phyloP scores from a whole-genome alignment of 2,797 vertebrate species.

The Megalops cyprinoides region DNA sequence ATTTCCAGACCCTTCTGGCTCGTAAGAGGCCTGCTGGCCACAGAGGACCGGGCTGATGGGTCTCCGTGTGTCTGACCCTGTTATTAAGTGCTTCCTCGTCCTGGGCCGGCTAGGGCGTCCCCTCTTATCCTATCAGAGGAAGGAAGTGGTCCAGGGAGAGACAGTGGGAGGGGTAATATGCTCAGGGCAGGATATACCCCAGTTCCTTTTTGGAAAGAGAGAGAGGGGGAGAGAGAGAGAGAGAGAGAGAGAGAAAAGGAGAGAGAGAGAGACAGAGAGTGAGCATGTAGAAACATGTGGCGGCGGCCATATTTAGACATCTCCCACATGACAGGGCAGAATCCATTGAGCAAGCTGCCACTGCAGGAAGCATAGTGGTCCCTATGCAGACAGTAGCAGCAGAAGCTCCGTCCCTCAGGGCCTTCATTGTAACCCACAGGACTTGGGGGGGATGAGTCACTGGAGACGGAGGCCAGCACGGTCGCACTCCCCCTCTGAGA shows the following conservation, averaged over 20 bases:
- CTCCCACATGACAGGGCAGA: background rate
- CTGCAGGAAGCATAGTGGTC: background rate
- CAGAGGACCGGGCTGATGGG: background rate
- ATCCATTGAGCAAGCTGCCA: background rate
- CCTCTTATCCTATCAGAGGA: conserved; percentile 10
- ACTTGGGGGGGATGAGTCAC: background rate
- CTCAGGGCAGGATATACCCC: conserved; percentile 6
- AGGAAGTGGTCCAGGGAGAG: background rate
- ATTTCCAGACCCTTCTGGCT: background rate
- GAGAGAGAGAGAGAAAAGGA: background rate
- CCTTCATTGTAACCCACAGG: background rate
- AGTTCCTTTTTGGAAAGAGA: background rate
- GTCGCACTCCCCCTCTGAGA: background rate
- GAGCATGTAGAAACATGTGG: background rate
- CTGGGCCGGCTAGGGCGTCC: background rate
- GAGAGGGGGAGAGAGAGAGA: background rate
- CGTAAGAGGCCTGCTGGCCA: background rate
- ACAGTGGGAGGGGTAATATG: background rate
- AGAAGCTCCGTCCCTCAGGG: background rate
- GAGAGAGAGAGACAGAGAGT: background rate
- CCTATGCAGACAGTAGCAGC: background rate
- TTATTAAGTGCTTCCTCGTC: conserved; percentile 5
- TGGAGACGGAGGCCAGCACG: background rate
- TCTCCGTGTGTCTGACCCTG: conserved; percentile 12
- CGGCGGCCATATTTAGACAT: background rate